A percentile compares a stretch with the other conserved stretches of the same genome.
These are phyloP conservation scores for Zeuzera pyrina DNA, from an alignment of 2,888 invertebrate genomes.

Conservation along the genomic window DNA sequence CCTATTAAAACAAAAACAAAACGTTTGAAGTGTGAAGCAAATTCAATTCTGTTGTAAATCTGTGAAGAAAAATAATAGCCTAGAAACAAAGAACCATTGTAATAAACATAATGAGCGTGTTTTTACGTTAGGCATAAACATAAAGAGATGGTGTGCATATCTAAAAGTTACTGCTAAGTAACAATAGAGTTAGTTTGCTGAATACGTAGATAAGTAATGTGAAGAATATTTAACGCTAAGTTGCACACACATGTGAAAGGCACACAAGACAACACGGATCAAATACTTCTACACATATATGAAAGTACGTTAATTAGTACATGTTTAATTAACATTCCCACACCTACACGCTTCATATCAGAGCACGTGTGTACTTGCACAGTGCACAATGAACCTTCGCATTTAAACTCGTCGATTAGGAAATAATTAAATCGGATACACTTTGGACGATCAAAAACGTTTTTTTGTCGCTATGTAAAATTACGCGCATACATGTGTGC, in stretches of 20 bases:
- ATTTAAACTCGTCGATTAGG: constrained; percentile 39
- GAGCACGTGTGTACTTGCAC: constrained; percentile 18
- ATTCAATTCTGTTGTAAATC: too few species aligned
- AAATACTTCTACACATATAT: constrained; percentile 54
- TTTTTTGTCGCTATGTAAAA: constrained; percentile 14
- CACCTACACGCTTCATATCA: not conserved
- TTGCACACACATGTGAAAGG: constrained; percentile 45
- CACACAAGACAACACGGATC: constrained; percentile 32
- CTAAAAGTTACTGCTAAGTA: constrained; percentile 23
- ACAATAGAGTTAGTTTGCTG: constrained; percentile 26
- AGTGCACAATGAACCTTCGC: too few species aligned
- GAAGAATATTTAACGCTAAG: constrained; percentile 7
- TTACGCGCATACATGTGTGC: constrained; percentile 1
- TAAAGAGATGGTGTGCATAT: constrained; percentile 1
- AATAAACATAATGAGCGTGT: too few species aligned
- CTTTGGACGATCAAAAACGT: constrained; percentile 21
- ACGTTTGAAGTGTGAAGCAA: too few species aligned
- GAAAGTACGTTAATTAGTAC: constrained; percentile 65
- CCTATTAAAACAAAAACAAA: too few species aligned
- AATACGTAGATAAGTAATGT: constrained; percentile 16
- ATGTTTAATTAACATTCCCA: constrained; percentile 59
- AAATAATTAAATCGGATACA: constrained; percentile 29
- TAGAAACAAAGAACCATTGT: too few species aligned
- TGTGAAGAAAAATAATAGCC: too few species aligned
- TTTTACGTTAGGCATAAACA: too few species aligned